Base-by-base conservation (phyloP, 2,888 invertebrate genomes). In the Rotaria magnacalcarata region DNA sequence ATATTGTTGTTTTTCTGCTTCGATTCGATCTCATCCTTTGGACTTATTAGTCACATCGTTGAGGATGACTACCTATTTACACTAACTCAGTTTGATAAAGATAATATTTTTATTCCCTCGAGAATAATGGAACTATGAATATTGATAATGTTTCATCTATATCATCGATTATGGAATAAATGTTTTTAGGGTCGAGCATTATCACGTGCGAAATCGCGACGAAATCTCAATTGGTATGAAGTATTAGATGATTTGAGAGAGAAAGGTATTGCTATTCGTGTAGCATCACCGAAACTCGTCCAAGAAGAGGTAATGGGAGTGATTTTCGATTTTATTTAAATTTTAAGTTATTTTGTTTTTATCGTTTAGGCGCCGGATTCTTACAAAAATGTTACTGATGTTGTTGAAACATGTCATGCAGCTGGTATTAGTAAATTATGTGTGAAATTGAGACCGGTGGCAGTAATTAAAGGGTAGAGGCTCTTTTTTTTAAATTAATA, bases 351-450 rank as follows among this genome's bases (percentile, higher is more conserved):
- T 74, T 24, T 16, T 41, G 14, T 54, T 84, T 54, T 10, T 84
- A 47, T 27, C 10, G 6, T 6, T 14, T 43, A 80, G 90, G 96
- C 99, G 8, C 99, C 99, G 0, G 97, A 98, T 90, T 98, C 98
- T 0, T 99, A 99, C 91, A 99, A 99, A 92, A 96, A 99, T 92
- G 99, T 99, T 0, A 98, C 97, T 0, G 99, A 99, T 92, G 99
- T 99, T 16, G 99, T 99, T 0, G 94, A 99, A 91, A 99, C 99
- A 6, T 99, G 99, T 89, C 97, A 99, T 91, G 94, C 94, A 43
- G 99, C 96, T 60, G 98, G 98, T 27, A 97, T 99, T 87, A 97
- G 97, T 90, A 95, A 96, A 90, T 99, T 98, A 91, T 94, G 96
- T 89, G 95, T 99, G 74, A 98, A 99, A 92, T 92, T 99, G 89